phyloP scores from a whole-genome alignment of 2,888 invertebrate species.

The Oligia latruncula region DNA sequence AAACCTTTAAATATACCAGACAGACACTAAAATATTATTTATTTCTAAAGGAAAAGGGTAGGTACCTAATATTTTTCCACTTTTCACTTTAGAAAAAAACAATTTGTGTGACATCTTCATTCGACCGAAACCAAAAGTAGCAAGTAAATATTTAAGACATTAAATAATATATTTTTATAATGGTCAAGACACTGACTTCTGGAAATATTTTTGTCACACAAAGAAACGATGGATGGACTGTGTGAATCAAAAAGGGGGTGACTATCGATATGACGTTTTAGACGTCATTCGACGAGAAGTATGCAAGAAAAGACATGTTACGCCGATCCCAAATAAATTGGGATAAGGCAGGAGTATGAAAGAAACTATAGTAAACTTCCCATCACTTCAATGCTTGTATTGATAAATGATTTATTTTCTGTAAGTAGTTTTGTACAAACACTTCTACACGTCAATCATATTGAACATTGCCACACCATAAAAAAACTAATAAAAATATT shows the following conservation, averaged over 20 bases:
- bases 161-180: background rate
- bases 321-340: no score
- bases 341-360: no score
- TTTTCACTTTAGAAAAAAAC: background rate
- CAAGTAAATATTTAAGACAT: background rate
- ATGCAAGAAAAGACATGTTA: no score
- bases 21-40: background rate
- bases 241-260: no score
- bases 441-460: no score
- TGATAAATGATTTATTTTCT: no score
- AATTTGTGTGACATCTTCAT: background rate
- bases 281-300: no score
- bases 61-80: no score
- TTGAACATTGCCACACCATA: background rate
- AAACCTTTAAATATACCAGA: background rate
- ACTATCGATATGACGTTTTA: no score
- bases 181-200: background rate
- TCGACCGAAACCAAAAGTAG: background rate
- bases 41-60: background rate
- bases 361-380: no score
- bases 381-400: background rate
- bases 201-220: background rate
- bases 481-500: constrained; percentile 3
- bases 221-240: no score
- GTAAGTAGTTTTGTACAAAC: no score